Evolutionary conservation across 2,797 vertebrate genomes (phyloP).

Genomic region (Diglossa cyanea): DNA sequence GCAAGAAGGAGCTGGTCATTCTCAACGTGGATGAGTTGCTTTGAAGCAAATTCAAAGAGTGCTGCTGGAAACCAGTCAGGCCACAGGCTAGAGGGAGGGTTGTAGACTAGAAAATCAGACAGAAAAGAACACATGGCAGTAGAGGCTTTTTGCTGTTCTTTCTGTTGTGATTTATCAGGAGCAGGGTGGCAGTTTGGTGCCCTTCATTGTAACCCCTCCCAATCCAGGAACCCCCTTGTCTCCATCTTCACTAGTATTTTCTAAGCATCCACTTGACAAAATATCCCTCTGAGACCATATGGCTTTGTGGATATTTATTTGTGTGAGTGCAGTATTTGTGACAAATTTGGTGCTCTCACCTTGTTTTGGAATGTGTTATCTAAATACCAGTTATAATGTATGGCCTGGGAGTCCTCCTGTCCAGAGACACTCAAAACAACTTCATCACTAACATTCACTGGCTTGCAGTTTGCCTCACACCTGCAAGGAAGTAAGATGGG

Average conservation of each 20-base stretch:
- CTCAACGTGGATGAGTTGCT: conserved; percentile 29
- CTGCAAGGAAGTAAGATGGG: conserved; percentile 31
- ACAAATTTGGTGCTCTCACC: conserved; percentile 56
- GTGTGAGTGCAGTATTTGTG: background rate
- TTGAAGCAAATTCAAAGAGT: conserved; percentile 63
- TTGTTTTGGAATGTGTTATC: conserved; percentile 47
- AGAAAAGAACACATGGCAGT: background rate
- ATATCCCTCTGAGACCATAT: background rate
- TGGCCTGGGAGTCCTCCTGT: background rate
- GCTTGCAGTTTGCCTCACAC: conserved; percentile 73
- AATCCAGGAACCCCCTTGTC: background rate
- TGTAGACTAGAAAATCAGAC: conserved; percentile 44
- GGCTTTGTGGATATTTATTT: background rate
- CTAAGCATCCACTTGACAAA: background rate
- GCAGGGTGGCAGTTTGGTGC: background rate
- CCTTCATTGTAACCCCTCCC: background rate
- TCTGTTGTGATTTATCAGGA: background rate
- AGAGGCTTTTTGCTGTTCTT: background rate
- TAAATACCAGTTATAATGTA: conserved; percentile 74
- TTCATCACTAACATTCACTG: conserved; percentile 36
- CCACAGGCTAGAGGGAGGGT: conserved; percentile 60
- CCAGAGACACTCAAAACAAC: conserved; percentile 55
- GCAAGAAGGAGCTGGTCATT: conserved; percentile 66
- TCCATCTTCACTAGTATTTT: background rate
- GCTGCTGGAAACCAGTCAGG: conserved; percentile 63